phyloP scores from a whole-genome alignment of 2,888 invertebrate species.

The Galerucella pusilla region DNA sequence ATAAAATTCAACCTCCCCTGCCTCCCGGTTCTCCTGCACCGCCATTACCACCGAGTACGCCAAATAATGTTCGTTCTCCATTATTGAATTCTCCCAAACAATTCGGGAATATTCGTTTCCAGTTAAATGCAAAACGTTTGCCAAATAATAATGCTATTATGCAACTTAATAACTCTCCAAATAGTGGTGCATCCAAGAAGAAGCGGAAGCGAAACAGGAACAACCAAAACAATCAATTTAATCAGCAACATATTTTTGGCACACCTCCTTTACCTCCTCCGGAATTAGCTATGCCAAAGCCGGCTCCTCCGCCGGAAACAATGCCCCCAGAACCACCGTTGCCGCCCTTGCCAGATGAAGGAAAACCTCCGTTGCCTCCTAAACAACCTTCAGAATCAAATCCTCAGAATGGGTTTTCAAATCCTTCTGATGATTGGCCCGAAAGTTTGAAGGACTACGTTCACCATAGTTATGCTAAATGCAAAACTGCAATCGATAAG shows the following conservation, averaged over 20 bases:
- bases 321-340: constrained; percentile 69
- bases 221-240: constrained; percentile 59
- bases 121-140: constrained; percentile 65
- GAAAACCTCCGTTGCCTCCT: constrained; percentile 65
- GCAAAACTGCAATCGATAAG: constrained; percentile 87
- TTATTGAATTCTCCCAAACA: constrained; percentile 60
- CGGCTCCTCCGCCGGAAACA: constrained; percentile 68
- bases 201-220: constrained; percentile 80
- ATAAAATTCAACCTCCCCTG: constrained; percentile 66
- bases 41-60: constrained; percentile 43
- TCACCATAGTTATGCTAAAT: constrained; percentile 91
- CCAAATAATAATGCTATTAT: constrained; percentile 56
- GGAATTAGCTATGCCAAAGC: constrained; percentile 64
- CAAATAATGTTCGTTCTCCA: constrained; percentile 57
- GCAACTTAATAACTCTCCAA: constrained; percentile 63
- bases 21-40: constrained; percentile 73
- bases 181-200: constrained; percentile 74
- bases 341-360: constrained; percentile 53
- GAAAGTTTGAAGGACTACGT: constrained; percentile 88
- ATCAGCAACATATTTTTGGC: constrained; percentile 49
- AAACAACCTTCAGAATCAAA: constrained; percentile 38
- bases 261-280: constrained; percentile 68
- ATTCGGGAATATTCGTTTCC: constrained; percentile 69
- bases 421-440: constrained; percentile 80
- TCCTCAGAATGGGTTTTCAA: constrained; percentile 56